A percentile compares a stretch with the other conserved stretches of the same genome.
Evolutionary conservation across 2,113 vertebrate genomes (phyloP).

Genomic region (Dissostichus mawsoni): DNA sequence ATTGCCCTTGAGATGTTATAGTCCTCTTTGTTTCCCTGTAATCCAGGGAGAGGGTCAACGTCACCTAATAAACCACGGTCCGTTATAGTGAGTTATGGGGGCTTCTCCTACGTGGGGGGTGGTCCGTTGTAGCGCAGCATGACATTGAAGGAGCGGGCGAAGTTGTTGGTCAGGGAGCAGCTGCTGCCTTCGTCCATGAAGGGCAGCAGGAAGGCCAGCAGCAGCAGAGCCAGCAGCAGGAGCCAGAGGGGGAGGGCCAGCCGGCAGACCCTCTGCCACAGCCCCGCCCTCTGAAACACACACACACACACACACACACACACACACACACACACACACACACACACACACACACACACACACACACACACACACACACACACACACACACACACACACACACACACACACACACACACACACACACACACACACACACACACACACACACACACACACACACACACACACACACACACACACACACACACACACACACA

Average conservation of each 20-base stretch:
- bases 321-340: no score
- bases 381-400: no score
- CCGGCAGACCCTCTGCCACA: constrained; percentile 85
- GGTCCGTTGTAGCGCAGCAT: constrained; percentile 91
- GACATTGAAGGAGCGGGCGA: constrained; percentile 92
- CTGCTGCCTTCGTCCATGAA: constrained; percentile 85
- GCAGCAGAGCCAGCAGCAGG: constrained; percentile 88
- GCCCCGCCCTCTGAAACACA: constrained; percentile 46
- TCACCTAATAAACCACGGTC: background rate
- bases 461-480: no score
- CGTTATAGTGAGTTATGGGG: no score
- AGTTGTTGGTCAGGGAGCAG: constrained; percentile 93
- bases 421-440: no score
- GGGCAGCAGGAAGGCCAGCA: constrained; percentile 91
- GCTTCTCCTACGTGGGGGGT: constrained; percentile 87
- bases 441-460: no score
- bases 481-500: no score
- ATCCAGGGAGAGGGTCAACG: background rate
- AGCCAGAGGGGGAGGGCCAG: constrained; percentile 89
- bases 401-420: no score
- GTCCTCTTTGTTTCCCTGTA: background rate
- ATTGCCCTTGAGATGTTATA: background rate
- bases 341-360: no score
- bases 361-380: no score
- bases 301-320: background rate